phyloP scores from a whole-genome alignment of 1,140 invertebrate genomes.

The Lasaia peninsularis region DNA sequence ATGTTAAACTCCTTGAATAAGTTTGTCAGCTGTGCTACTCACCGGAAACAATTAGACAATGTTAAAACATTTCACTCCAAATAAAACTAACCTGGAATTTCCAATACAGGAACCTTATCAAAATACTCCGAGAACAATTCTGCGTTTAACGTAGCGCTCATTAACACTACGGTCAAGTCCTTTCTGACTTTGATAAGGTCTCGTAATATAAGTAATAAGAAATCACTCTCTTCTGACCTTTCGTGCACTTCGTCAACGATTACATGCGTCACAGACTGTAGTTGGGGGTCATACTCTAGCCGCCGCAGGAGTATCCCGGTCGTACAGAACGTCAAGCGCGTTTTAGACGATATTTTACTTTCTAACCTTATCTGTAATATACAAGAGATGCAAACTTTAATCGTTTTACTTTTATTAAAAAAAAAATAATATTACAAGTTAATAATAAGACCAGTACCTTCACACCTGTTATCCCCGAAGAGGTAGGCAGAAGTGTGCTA shows the following conservation, averaged over 20 bases:
- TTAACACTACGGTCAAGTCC: conserved; percentile 89
- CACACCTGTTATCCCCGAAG: too few species aligned
- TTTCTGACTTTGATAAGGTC: conserved; percentile 82
- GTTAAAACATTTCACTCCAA: background rate
- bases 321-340: conserved; percentile 92
- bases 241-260: conserved; percentile 96
- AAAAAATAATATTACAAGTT: too few species aligned
- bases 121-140: conserved; percentile 89
- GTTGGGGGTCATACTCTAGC: conserved; percentile 84
- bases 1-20: too few species aligned
- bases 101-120: conserved; percentile 81
- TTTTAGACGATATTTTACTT: conserved; percentile 86
- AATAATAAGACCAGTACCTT: too few species aligned
- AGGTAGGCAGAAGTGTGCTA: too few species aligned
- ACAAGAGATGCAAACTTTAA: conserved; percentile 4
- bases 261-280: conserved; percentile 86
- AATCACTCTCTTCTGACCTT: conserved; percentile 91
- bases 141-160: conserved; percentile 92
- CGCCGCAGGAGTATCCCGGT: conserved; percentile 92
- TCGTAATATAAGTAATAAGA: conserved; percentile 88
- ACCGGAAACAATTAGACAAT: background rate
- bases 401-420: too few species aligned
- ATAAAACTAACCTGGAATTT: conserved; percentile 81
- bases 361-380: conserved; percentile 79
- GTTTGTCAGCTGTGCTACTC: too few species aligned